A percentile compares a stretch with the other conserved stretches of the same genome.
Conservation (phyloP, 2,888 invertebrate species). For the Mimas tiliae region DNA sequence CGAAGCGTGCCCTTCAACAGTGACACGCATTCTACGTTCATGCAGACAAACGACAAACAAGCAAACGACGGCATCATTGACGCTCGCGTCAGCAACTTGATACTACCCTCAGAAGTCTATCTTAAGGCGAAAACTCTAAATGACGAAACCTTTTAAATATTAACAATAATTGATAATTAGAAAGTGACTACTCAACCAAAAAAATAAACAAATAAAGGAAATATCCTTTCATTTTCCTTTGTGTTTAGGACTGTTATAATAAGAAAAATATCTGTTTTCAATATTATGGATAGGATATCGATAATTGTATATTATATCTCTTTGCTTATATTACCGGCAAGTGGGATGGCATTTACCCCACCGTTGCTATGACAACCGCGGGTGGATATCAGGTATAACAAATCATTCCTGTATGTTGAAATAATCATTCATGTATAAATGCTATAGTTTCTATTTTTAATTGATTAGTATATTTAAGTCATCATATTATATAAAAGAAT, state of each 20-base stretch:
- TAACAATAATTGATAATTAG: not conserved
- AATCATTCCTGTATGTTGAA: no score
- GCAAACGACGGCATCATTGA: no score
- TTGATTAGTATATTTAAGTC: no score
- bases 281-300: not conserved
- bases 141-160: no score
- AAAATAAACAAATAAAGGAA: not conserved
- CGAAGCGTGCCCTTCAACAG: no score
- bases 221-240: not conserved
- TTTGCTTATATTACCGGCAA: not conserved
- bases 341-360: not conserved
- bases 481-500: no score
- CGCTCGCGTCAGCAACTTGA: no score
- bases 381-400: not conserved
- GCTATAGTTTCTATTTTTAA: not conserved
- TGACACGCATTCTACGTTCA: no score
- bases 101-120: no score
- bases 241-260: not conserved
- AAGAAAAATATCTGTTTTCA: not conserved
- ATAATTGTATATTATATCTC: not conserved
- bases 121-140: no score
- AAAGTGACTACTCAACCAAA: not conserved
- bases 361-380: conserved; percentile 1
- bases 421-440: no score
- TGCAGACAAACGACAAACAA: no score